Evolutionary conservation across 2,888 invertebrate species (phyloP).

Genomic region (Catocala nupta): DNA sequence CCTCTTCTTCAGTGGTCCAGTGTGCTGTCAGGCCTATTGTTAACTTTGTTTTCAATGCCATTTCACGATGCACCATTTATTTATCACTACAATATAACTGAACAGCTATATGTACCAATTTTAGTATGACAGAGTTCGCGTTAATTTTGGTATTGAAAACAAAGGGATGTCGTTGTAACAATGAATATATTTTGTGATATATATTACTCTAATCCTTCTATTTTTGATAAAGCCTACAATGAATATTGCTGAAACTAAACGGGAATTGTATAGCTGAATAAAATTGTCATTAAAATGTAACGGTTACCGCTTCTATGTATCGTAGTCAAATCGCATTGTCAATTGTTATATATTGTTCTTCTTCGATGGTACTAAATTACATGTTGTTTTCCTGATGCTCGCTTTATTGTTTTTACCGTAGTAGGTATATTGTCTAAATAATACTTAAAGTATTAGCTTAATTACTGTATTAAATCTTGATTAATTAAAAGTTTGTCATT

Average conservation of each 20-base stretch:
- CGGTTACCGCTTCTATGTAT: conserved; percentile 57
- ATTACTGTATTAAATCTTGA: too few species aligned
- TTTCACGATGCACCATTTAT: conserved; percentile 39
- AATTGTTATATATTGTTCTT: conserved; percentile 57
- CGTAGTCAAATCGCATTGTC: conserved; percentile 61
- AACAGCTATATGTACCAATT: conserved; percentile 15
- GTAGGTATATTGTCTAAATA: too few species aligned
- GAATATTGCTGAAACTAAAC: conserved; percentile 75
- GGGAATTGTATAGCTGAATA: conserved; percentile 79
- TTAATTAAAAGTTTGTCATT: too few species aligned
- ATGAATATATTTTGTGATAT: conserved; percentile 87
- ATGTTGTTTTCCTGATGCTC: conserved; percentile 28
- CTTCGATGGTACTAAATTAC: conserved; percentile 45
- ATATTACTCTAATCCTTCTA: conserved; percentile 85
- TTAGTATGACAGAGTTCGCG: conserved; percentile 21
- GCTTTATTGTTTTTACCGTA: conserved; percentile 15
- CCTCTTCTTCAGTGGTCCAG: conserved; percentile 86
- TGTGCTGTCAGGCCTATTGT: conserved; percentile 78
- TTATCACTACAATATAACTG: conserved; percentile 18
- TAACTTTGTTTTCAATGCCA: conserved; percentile 81
- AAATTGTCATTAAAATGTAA: conserved; percentile 48
- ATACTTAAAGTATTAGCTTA: too few species aligned
- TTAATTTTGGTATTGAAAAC: conserved; percentile 78
- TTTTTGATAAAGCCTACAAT: conserved; percentile 86
- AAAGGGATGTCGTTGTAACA: conserved; percentile 76